Evolutionary conservation across 2,888 invertebrate species (phyloP).

Genomic region (Heteropelma amictum): DNA sequence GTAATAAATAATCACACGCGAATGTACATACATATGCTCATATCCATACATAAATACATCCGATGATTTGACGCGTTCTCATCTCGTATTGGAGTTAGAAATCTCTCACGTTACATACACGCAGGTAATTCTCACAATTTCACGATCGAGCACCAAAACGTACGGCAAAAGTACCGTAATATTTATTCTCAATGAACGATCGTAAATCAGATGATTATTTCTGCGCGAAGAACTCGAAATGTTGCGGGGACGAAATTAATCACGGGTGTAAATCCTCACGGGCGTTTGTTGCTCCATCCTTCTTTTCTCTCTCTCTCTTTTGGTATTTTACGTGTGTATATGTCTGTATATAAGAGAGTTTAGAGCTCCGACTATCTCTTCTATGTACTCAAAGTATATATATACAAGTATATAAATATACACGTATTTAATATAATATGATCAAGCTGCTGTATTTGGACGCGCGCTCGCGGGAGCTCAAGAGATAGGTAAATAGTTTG

Average conservation of each 20-base stretch:
- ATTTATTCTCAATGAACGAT: constrained; percentile 61
- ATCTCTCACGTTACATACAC: neutral
- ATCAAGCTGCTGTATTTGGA: constrained; percentile 37
- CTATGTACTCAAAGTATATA: constrained; percentile 12
- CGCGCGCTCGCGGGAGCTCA: constrained; percentile 51
- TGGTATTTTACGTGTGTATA: neutral
- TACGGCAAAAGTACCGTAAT: constrained; percentile 26
- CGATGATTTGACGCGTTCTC: neutral
- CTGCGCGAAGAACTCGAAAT: constrained; percentile 58
- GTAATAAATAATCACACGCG: neutral
- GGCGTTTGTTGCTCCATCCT: constrained; percentile 38
- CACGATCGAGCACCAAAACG: neutral
- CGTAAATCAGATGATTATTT: constrained; percentile 62
- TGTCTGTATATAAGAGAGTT: neutral
- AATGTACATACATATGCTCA: neutral
- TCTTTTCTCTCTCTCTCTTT: neutral
- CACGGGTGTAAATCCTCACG: constrained; percentile 60
- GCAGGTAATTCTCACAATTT: constrained; percentile 6
- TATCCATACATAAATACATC: no score
- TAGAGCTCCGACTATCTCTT: constrained; percentile 5
- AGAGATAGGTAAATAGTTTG: constrained; percentile 62
- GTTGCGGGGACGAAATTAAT: constrained; percentile 58
- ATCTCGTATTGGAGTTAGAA: neutral
- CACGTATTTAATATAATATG: constrained; percentile 1
- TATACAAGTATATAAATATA: neutral